Evolutionary conservation across 1,140 invertebrate genomes (phyloP).

Genomic region (Periplaneta americana): DNA sequence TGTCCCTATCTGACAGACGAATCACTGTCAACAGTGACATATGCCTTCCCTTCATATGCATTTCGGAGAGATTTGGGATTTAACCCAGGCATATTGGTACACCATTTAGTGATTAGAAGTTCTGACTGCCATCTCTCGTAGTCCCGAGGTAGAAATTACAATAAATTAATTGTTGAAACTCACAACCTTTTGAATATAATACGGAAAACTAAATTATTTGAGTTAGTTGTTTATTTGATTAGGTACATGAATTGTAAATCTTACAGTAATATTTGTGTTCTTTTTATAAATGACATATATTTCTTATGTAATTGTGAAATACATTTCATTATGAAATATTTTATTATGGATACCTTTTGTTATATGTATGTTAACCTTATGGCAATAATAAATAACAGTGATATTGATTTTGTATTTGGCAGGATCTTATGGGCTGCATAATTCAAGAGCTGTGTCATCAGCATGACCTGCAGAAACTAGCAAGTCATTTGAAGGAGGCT

Average conservation of each 20-base stretch:
- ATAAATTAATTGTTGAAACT: too few species aligned
- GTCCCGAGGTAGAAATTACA: too few species aligned
- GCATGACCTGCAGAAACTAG: slow-evolving; percentile 61
- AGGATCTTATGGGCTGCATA: slow-evolving; percentile 57
- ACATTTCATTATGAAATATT: background rate
- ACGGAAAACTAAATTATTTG: slow-evolving; percentile 5
- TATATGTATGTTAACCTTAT: too few species aligned
- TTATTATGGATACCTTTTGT: background rate
- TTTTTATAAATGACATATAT: background rate
- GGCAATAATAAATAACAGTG: background rate
- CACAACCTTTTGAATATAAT: too few species aligned
- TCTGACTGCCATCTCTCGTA: too few species aligned
- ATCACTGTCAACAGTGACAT: too few species aligned
- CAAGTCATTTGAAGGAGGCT: slow-evolving; percentile 69
- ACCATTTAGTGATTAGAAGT: too few species aligned
- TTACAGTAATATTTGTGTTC: background rate
- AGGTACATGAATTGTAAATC: background rate
- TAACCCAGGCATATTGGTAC: too few species aligned
- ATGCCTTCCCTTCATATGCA: too few species aligned
- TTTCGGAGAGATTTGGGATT: too few species aligned
- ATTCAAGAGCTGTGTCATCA: slow-evolving; percentile 75
- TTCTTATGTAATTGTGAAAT: background rate
- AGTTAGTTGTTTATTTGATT: background rate
- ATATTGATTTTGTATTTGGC: slow-evolving; percentile 13
- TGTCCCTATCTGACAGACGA: too few species aligned